phyloP scores from a whole-genome alignment of 2,888 invertebrate genomes.

The Willowsia nigromaculata region DNA sequence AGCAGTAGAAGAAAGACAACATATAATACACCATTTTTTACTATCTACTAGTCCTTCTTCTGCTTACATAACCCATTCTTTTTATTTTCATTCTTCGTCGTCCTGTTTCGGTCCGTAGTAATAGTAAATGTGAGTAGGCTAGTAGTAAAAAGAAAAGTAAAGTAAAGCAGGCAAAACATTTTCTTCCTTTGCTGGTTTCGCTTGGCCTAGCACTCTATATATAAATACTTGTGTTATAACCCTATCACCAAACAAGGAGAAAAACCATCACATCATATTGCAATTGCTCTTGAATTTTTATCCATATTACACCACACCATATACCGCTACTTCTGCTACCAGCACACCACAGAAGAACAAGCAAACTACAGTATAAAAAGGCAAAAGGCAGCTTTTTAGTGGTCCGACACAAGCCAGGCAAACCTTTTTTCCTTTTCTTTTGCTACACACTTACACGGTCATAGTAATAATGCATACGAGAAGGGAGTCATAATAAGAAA shows the following conservation, averaged over 20 bases:
- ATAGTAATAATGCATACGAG: constrained; percentile 48
- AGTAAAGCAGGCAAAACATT: constrained; percentile 31
- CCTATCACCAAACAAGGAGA: neutral
- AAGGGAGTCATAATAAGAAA: constrained; percentile 41
- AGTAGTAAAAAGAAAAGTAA: constrained; percentile 44
- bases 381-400: neutral
- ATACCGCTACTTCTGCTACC: neutral
- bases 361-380: constrained; percentile 6
- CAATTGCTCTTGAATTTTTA: constrained; percentile 70
- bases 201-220: too few relatives aligned
- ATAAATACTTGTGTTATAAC: constrained; percentile 5
- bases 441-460: neutral
- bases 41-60: neutral
- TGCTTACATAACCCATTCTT: constrained; percentile 51
- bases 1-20: constrained; percentile 19
- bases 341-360: constrained; percentile 32
- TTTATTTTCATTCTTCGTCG: constrained; percentile 53
- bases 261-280: constrained; percentile 56
- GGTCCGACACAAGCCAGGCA: constrained; percentile 37
- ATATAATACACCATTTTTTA: neutral
- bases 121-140: constrained; percentile 33
- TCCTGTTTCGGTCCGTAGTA: constrained; percentile 36
- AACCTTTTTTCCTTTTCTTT: constrained; percentile 5
- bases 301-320: constrained; percentile 47
- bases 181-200: neutral